These are phyloP conservation scores for Doryteuthis pealeii DNA, from an alignment of 1,140 invertebrate genomes.

Conservation along the genomic window DNA sequence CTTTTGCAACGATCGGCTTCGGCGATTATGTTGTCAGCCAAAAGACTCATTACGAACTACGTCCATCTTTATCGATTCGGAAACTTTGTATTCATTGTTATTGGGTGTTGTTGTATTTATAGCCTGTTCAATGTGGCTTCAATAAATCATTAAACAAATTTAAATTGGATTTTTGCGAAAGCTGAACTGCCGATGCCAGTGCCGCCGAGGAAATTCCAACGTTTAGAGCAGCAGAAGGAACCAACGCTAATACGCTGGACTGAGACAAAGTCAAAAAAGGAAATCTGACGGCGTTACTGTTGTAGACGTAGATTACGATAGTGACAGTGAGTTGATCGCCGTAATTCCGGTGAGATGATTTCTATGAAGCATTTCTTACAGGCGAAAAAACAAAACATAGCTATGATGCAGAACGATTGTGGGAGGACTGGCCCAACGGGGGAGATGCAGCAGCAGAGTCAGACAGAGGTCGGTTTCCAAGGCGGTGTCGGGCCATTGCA, in stretches of 20 bases:
- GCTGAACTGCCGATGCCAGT: constrained; percentile 60
- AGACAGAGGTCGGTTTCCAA: constrained; percentile 58
- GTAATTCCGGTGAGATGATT: constrained; percentile 67
- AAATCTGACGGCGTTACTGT: constrained; percentile 37
- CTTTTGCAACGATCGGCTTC: constrained; percentile 74
- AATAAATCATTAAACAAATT: constrained; percentile 72
- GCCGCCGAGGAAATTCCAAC: constrained; percentile 45
- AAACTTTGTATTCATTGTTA: constrained; percentile 68
- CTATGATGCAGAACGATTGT: constrained; percentile 71
- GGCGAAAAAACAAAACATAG: constrained; percentile 68
- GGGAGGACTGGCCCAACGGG: constrained; percentile 69
- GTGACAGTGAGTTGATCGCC: constrained; percentile 62
- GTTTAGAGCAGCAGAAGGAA: constrained; percentile 37
- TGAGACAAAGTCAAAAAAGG: constrained; percentile 34
- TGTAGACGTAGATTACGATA: constrained; percentile 60
- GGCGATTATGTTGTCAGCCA: constrained; percentile 71
- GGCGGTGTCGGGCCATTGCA: constrained; percentile 68
- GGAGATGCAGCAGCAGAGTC: constrained; percentile 42
- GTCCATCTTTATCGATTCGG: constrained; percentile 65
- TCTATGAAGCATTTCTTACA: constrained; percentile 69
- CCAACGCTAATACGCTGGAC: constrained; percentile 60
- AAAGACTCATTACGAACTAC: constrained; percentile 58
- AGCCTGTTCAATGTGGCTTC: constrained; percentile 74
- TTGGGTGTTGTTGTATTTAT: constrained; percentile 73
- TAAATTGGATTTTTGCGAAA: constrained; percentile 69